Conservation (phyloP, 37 sponge, comb jelly and placozoan species). For the Axinella damicornis region DNA sequence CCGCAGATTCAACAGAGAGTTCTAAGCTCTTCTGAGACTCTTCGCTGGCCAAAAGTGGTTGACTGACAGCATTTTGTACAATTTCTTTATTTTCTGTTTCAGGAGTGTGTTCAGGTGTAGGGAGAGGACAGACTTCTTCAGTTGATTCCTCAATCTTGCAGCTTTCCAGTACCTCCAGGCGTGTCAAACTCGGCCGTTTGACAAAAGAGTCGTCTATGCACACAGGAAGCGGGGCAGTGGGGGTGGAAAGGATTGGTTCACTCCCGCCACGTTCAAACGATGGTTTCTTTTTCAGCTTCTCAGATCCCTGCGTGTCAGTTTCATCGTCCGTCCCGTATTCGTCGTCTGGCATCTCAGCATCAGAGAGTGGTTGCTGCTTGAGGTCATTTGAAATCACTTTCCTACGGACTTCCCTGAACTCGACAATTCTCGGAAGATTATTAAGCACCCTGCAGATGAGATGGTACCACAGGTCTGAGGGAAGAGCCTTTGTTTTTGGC, state of each 20-base stretch:
- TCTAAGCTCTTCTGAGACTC: too few relatives aligned
- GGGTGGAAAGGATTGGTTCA: neutral
- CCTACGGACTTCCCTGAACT: neutral
- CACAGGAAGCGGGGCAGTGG: neutral
- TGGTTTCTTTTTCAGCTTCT: neutral
- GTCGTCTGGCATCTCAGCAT: neutral
- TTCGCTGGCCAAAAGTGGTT: too few relatives aligned
- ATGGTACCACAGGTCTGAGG: conserved; percentile 76
- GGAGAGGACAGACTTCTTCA: neutral
- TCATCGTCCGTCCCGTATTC: conserved; percentile 34
- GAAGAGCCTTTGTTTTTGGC: conserved; percentile 58
- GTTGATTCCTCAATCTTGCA: neutral
- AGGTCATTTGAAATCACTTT: neutral
- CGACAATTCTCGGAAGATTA: conserved; percentile 21
- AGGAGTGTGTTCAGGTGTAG: neutral
- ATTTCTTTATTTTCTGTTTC: too few relatives aligned
- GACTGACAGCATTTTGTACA: too few relatives aligned
- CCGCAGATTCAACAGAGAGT: too few relatives aligned
- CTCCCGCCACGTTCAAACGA: neutral
- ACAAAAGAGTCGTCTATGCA: neutral
- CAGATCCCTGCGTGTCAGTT: neutral
- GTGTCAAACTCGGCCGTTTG: neutral
- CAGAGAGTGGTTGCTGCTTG: neutral
- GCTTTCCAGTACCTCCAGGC: neutral
- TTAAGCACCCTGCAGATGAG: conserved; percentile 46